phyloP scores from a whole-genome alignment of 2,888 invertebrate species.

The Sphecodes monilicornis region DNA sequence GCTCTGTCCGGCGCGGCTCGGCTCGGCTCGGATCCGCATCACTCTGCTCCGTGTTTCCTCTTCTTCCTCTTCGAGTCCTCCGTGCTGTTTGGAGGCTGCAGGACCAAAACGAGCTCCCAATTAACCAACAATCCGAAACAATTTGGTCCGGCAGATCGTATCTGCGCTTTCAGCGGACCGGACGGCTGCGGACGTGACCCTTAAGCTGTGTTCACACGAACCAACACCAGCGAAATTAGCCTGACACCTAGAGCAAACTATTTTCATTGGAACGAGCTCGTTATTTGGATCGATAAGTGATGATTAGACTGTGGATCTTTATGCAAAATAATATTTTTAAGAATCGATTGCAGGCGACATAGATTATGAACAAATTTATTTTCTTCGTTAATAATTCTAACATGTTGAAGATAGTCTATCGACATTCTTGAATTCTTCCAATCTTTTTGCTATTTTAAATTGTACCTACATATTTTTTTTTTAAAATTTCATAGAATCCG shows the following conservation, averaged over 20 bases:
- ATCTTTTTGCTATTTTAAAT: too few relatives aligned
- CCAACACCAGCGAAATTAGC: conserved; percentile 4
- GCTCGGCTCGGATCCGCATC: neutral
- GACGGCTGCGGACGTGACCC: conserved; percentile 19
- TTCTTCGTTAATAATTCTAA: too few relatives aligned
- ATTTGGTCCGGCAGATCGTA: conserved; percentile 81
- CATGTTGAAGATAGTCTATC: too few relatives aligned
- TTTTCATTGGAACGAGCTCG: neutral
- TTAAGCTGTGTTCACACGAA: conserved; percentile 52
- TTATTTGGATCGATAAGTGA: neutral
- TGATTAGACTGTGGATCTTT: neutral
- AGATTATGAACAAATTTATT: too few relatives aligned
- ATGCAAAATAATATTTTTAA: too few relatives aligned
- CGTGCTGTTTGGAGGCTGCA: conserved; percentile 44
- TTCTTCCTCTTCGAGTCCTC: conserved; percentile 45
- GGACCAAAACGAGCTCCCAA: conserved; percentile 80
- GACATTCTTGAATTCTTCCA: too few relatives aligned
- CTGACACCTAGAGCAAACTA: neutral
- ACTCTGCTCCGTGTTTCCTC: conserved; percentile 48
- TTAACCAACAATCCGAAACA: conserved; percentile 83
- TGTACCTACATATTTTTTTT: too few relatives aligned
- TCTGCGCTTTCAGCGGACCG: conserved; percentile 65
- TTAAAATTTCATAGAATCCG: too few relatives aligned
- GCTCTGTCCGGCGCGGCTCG: conserved; percentile 11
- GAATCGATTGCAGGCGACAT: too few relatives aligned